A percentile compares a stretch with the other conserved stretches of the same genome.
Evolutionary conservation across 2,113 vertebrate species (phyloP).

Genomic region (Gambusia holbrooki): DNA sequence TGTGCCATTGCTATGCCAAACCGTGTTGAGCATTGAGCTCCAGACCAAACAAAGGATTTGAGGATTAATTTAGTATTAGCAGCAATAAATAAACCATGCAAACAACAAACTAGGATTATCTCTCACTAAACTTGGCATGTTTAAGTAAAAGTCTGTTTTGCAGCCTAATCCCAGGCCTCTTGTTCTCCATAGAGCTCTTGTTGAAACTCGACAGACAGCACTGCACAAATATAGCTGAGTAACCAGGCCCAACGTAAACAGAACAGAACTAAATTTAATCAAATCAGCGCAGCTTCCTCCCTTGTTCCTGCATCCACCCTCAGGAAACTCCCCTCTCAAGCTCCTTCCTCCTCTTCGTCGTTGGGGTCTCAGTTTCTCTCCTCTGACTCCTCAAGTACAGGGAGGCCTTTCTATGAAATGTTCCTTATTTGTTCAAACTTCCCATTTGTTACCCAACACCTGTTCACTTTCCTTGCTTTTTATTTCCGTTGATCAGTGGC

Average conservation of each 20-base stretch:
- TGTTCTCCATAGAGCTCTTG: constrained; percentile 59
- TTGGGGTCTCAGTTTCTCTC: constrained; percentile 23
- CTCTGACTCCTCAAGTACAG: constrained; percentile 18
- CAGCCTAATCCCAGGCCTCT: constrained; percentile 52
- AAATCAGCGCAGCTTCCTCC: constrained; percentile 72
- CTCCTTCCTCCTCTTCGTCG: constrained; percentile 44
- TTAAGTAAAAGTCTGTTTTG: constrained; percentile 42
- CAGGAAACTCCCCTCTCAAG: constrained; percentile 57
- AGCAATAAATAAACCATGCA: constrained; percentile 12
- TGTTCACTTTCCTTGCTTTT: not conserved
- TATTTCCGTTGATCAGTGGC: not conserved
- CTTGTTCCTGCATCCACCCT: constrained; percentile 69
- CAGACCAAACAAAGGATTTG: not conserved
- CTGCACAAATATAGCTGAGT: constrained; percentile 73
- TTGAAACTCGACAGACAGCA: constrained; percentile 63
- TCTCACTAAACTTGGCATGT: constrained; percentile 30
- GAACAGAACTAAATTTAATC: constrained; percentile 74
- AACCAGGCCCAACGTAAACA: constrained; percentile 73
- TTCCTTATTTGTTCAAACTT: not conserved
- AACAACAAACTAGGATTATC: constrained; percentile 38
- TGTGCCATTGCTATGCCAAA: not conserved
- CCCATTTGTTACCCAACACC: not conserved
- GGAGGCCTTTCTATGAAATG: constrained; percentile 9
- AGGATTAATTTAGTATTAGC: constrained; percentile 22
- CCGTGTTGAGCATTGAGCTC: not conserved